Evolutionary conservation across 2,888 invertebrate genomes (phyloP).

Genomic region (Mythimna albipuncta): DNA sequence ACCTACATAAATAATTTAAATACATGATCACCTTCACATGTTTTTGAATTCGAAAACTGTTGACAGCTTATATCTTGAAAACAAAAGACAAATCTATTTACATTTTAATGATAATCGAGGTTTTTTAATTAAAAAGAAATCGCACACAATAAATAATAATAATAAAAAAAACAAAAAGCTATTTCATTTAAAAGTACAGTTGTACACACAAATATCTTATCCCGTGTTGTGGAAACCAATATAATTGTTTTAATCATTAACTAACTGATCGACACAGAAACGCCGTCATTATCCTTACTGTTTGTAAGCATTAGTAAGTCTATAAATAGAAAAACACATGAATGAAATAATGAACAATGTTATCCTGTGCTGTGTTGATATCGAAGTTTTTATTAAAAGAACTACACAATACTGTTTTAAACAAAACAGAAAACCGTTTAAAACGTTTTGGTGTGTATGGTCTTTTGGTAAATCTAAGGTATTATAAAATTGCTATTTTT

Average conservation of each 20-base stretch:
- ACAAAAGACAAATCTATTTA: too few species aligned
- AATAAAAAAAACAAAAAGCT: background rate
- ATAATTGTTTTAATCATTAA: conserved; percentile 26
- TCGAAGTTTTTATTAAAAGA: background rate
- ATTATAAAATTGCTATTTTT: conserved; percentile 16
- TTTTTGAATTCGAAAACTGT: background rate
- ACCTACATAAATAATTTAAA: background rate
- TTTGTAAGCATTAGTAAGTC: conserved; percentile 15
- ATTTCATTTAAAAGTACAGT: conserved; percentile 33
- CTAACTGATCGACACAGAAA: conserved; percentile 12
- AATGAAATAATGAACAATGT: conserved; percentile 31
- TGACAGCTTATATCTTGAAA: background rate
- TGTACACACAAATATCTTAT: conserved; percentile 12
- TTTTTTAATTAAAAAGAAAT: background rate
- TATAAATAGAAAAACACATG: conserved; percentile 46
- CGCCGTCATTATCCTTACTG: conserved; percentile 17
- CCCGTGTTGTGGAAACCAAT: conserved; percentile 6
- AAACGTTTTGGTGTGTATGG: too few species aligned
- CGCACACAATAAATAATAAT: too few species aligned
- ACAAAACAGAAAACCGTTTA: background rate
- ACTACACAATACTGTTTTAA: background rate
- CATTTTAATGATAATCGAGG: too few species aligned
- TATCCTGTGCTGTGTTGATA: conserved; percentile 22
- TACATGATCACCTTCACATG: too few species aligned
- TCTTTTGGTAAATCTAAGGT: background rate